Percentiles rank a stretch among this genome's conserved stretches.
Conservation (phyloP, 1,140 invertebrate genomes). For the Drosophila burlai region DNA sequence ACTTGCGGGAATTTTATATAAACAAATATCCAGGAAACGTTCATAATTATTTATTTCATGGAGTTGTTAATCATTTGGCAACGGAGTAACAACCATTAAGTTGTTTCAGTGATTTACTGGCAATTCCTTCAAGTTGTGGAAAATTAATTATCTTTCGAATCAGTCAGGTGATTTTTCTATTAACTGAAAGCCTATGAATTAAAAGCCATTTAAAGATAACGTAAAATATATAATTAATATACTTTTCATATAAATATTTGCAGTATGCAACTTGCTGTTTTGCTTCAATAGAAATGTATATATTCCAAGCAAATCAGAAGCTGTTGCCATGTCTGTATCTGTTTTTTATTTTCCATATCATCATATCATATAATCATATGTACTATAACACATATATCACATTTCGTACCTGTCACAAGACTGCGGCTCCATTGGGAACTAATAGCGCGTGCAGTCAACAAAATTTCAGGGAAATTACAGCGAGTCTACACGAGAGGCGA, state of each 20-base stretch:
- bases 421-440: conserved; percentile 29
- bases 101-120: conserved; percentile 5
- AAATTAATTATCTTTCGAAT: conserved; percentile 1
- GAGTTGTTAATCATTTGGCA: conserved; percentile 9
- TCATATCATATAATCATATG: not conserved
- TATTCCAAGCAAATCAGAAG: not conserved
- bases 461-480: conserved; percentile 38
- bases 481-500: conserved; percentile 11
- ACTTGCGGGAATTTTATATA: conserved; percentile 5
- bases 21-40: conserved; percentile 17
- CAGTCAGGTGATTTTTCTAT: not conserved
- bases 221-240: no score
- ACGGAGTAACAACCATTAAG: conserved; percentile 6
- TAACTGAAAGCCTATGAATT: not conserved
- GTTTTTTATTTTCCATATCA: not conserved
- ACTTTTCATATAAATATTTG: not conserved
- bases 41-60: conserved; percentile 6
- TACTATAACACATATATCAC: not conserved
- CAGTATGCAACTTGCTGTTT: no score
- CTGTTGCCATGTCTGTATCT: not conserved
- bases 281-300: no score
- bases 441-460: conserved; percentile 70
- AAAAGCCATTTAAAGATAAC: no score
- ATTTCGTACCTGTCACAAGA: conserved; percentile 34
- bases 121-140: not conserved